These are phyloP conservation scores for Diploptera punctata DNA, from an alignment of 2,888 invertebrate species.

Conservation along the genomic window DNA sequence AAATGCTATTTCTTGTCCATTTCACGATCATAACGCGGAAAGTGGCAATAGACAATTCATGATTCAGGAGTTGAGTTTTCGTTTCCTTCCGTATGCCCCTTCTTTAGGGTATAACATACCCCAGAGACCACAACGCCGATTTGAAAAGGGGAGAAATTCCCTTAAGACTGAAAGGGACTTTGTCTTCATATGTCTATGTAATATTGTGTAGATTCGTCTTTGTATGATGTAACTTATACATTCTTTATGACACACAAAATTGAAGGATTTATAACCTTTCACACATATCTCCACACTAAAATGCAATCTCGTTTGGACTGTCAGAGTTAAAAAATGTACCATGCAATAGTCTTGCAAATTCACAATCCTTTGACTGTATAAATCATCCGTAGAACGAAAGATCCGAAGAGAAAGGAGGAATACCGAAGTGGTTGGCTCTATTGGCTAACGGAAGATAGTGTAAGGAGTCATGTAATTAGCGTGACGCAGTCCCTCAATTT, in stretches of 20 bases:
- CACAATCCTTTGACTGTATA: no score
- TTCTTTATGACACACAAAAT: not conserved
- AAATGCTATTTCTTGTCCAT: not conserved
- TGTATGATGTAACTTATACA: conserved; percentile 11
- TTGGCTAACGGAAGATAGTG: no score
- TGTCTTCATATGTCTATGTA: not conserved
- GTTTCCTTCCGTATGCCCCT: not conserved
- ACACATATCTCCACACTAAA: no score
- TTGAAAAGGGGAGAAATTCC: not conserved
- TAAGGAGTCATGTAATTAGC: no score
- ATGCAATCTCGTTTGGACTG: no score
- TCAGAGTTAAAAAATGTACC: no score
- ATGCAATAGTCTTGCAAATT: no score
- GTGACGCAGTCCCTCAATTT: no score
- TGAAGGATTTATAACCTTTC: conserved; percentile 7
- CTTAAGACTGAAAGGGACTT: not conserved
- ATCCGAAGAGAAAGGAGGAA: no score
- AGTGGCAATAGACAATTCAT: not conserved
- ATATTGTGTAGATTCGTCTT: not conserved
- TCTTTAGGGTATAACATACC: not conserved
- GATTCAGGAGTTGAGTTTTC: conserved; percentile 7
- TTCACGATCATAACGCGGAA: not conserved
- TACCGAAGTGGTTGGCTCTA: no score
- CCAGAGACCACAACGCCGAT: not conserved
- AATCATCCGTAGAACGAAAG: no score